Base-by-base conservation (phyloP, 1,140 invertebrate species). In the Chelonus insularis region DNA sequence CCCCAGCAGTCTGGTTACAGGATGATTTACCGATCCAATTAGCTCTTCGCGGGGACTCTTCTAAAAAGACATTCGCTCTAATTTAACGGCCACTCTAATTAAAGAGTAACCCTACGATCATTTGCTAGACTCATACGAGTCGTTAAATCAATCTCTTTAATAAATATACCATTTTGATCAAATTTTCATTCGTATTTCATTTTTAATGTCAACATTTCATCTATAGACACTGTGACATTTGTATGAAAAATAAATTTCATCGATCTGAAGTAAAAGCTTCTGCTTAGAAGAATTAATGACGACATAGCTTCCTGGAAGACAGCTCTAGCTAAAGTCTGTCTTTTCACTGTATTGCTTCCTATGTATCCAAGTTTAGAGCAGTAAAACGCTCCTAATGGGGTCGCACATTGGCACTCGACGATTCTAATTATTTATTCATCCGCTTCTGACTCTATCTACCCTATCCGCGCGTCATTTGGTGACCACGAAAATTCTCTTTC, bases 1-100 rank as follows among this genome's bases (percentile, higher is more conserved):
- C 37, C 48, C 20, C 57, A 36, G 39, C 43, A 55, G 59, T 55
- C 77, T 76, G 76, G 72, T 76, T 78, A 77, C 76, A 72, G 79
- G 79, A 81, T 82, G 80, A 82, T 82, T 82, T 82, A 82, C 78
- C 76, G 80, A 81, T 81, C 78, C 78, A 81, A 82, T 82, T 82
- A 82, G 78, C 71, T 72, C 67, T 67, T 61, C 66, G 66, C 68
- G 64, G 65, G 65, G 63, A 72, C 67, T 70, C 72, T 72, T 69
- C 73, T 75, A 75, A 80, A 78, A 78, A 78, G 77, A 79, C 76
- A 75, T 77, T 76, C 75, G 75, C 76, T 81, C 77, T 78, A 80
- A 81, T 79, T 80, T 80, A 80, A 82, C 77, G 76, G 76, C 68
- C 74, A 72, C 41, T 76, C 75, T 77, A 78, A 78, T 81, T 80